A percentile compares a stretch with the other conserved stretches of the same genome.
These are phyloP conservation scores for Dufourea novaeangliae DNA, from an alignment of 1,140 invertebrate genomes.

Conservation along the genomic window DNA sequence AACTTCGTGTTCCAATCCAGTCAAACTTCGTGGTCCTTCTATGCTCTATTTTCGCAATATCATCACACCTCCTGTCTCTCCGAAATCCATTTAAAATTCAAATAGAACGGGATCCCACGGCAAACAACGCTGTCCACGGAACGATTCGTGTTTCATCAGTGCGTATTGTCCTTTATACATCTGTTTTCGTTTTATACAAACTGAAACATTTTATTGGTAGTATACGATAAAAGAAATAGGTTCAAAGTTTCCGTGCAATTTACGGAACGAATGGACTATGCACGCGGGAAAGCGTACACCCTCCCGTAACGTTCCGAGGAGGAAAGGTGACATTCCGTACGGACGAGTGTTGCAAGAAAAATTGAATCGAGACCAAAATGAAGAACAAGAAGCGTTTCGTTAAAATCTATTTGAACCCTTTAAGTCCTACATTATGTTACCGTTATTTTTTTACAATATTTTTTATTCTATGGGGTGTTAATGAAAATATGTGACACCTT, in stretches of 20 bases:
- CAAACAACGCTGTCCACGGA: constrained; percentile 20
- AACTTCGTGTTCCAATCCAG: too few species aligned
- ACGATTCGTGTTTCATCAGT: constrained; percentile 14
- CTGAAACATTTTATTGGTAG: too few species aligned
- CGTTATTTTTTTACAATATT: too few species aligned
- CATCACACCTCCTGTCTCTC: not conserved
- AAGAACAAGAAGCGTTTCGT: constrained; percentile 3
- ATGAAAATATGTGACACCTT: too few species aligned
- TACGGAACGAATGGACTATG: constrained; percentile 14
- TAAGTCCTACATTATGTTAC: too few species aligned
- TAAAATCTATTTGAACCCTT: constrained; percentile 29
- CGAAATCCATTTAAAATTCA: constrained; percentile 22
- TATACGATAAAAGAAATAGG: constrained; percentile 19
- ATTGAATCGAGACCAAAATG: constrained; percentile 1
- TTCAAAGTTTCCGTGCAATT: constrained; percentile 38
- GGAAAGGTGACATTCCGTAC: not conserved
- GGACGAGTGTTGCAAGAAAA: constrained; percentile 1
- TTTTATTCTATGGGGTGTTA: too few species aligned
- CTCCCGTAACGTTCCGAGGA: constrained; percentile 13
- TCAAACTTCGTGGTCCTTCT: too few species aligned
- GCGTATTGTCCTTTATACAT: constrained; percentile 5
- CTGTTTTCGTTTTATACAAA: constrained; percentile 43
- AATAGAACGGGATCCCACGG: constrained; percentile 10
- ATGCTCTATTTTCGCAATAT: too few species aligned
- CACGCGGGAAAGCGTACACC: not conserved